phyloP scores from a whole-genome alignment of 2,797 vertebrate genomes.

The Halcyon badia region DNA sequence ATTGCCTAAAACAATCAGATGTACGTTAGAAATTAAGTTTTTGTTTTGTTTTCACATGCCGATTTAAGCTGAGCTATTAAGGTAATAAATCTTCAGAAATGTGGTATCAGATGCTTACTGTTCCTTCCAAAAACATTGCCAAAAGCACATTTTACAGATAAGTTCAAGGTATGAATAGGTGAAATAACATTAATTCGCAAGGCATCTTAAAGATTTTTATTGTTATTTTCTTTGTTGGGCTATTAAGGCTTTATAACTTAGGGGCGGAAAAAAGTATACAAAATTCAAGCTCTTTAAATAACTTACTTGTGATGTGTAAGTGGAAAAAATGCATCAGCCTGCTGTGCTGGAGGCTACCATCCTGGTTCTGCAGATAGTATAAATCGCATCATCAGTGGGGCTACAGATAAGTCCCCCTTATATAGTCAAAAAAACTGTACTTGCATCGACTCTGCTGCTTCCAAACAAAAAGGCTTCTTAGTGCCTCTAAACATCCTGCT shows the following conservation, averaged over 20 bases:
- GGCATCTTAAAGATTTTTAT: not conserved
- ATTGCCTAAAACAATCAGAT: not conserved
- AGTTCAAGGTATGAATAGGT: not conserved
- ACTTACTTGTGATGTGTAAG: not conserved
- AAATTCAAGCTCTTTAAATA: not conserved
- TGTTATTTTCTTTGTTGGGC: not conserved
- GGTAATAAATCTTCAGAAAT: not conserved
- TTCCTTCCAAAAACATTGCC: not conserved
- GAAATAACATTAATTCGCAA: not conserved
- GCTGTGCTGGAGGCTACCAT: not conserved
- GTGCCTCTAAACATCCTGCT: not conserved
- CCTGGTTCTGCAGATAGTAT: not conserved
- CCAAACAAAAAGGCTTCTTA: not conserved
- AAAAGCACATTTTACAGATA: not conserved
- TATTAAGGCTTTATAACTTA: not conserved
- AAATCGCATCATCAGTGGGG: not conserved
- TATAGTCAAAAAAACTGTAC: not conserved
- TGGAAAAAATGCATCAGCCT: not conserved
- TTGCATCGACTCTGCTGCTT: not conserved
- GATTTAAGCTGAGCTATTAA: conserved; percentile 68
- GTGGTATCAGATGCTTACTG: not conserved
- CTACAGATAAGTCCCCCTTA: not conserved
- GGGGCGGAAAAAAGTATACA: not conserved
- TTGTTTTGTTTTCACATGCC: conserved; percentile 63
- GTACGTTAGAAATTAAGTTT: not conserved